A percentile compares a stretch with the other conserved stretches of the same genome.
Evolutionary conservation across 2,113 vertebrate genomes (phyloP).

Genomic region (Cyphomyrus discorhynchus): DNA sequence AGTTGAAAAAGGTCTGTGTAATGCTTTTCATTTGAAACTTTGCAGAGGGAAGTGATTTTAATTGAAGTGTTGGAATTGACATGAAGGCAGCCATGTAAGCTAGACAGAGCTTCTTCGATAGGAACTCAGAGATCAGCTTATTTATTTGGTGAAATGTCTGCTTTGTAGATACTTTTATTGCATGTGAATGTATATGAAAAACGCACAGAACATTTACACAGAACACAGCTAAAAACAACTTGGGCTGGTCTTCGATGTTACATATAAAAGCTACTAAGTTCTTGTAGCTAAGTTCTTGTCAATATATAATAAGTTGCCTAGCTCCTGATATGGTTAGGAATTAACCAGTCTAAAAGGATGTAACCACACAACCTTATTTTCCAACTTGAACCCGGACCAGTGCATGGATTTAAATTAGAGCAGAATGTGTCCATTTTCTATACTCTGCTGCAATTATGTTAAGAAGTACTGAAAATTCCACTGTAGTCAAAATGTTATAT

Average conservation of each 20-base stretch:
- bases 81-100: not conserved
- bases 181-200: not conserved
- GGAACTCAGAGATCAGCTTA: no score
- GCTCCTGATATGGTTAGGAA: not conserved
- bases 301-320: not conserved
- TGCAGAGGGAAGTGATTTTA: not conserved
- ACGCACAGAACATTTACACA: not conserved
- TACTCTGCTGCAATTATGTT: not conserved
- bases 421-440: not conserved
- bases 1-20: not conserved
- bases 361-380: not conserved
- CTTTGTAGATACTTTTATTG: no score
- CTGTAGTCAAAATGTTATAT: not conserved
- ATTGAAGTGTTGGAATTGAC: not conserved
- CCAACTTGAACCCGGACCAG: not conserved
- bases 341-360: not conserved
- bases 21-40: not conserved
- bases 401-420: not conserved
- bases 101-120: no score
- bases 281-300: not conserved
- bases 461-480: not conserved
- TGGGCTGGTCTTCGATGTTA: not conserved
- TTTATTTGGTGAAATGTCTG: no score
- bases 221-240: not conserved
- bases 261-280: not conserved